Conservation (phyloP, 2,888 invertebrate genomes). For the Dusona sp. region DNA sequence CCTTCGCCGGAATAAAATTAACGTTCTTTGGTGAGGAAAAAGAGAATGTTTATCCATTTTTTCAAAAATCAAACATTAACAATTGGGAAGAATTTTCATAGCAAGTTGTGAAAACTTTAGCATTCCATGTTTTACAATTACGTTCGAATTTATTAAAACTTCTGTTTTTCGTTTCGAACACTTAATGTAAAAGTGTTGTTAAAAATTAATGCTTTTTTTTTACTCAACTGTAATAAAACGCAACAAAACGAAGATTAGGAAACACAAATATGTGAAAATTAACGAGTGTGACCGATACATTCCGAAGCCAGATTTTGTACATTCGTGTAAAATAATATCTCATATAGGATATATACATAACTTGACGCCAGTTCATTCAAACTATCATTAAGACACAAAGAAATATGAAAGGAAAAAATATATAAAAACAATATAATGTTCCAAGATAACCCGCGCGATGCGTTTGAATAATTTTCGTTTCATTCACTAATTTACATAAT, state of each 20-base stretch:
- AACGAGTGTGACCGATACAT: constrained; percentile 53
- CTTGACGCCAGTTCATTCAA: constrained; percentile 78
- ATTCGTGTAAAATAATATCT: constrained; percentile 80
- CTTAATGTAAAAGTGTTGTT: not conserved
- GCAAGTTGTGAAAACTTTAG: constrained; percentile 7
- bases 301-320: constrained; percentile 76
- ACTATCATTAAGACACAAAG: constrained; percentile 48
- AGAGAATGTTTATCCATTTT: not conserved
- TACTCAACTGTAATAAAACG: constrained; percentile 12
- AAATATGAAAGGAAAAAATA: constrained; percentile 34
- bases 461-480: constrained; percentile 52
- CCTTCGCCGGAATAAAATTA: not conserved
- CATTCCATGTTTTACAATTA: constrained; percentile 37
- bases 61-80: not conserved
- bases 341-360: constrained; percentile 40
- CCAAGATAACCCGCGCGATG: constrained; percentile 63
- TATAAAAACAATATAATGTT: constrained; percentile 36
- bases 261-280: constrained; percentile 21
- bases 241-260: constrained; percentile 4
- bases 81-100: constrained; percentile 10
- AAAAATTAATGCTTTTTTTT: constrained; percentile 32
- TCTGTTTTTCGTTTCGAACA: not conserved
- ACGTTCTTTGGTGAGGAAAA: not conserved
- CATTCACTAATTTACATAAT: not conserved
- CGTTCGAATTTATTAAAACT: constrained; percentile 7